Percentiles rank a stretch among this genome's conserved stretches.
phyloP scores from a whole-genome alignment of 2,113 vertebrate species.

The Nothocercus julius region DNA sequence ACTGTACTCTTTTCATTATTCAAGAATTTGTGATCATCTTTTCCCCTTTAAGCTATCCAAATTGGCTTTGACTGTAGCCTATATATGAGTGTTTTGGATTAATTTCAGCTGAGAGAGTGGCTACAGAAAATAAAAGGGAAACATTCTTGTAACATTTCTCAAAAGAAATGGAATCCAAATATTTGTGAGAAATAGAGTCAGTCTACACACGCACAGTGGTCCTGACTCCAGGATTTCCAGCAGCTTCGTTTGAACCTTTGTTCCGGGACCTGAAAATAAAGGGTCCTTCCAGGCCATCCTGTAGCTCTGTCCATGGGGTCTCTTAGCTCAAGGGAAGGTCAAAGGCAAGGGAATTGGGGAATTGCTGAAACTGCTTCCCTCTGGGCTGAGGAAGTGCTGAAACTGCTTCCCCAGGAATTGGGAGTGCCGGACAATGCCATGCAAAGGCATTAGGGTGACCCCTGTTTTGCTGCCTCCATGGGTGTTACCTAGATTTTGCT shows the following conservation, averaged over 20 bases:
- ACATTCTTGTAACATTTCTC: neutral
- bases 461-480: neutral
- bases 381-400: neutral
- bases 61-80: neutral
- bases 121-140: neutral
- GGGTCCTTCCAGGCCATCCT: neutral
- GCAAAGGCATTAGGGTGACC: neutral
- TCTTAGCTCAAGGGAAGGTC: neutral
- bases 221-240: neutral
- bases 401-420: neutral
- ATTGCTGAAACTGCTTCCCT: neutral
- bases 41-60: neutral
- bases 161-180: neutral
- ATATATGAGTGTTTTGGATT: neutral
- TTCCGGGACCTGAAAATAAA: fast-evolving
- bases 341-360: neutral
- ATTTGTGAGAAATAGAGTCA: neutral
- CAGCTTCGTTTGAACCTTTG: neutral
- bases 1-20: neutral
- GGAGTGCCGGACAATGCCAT: neutral
- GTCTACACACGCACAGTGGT: fast-evolving
- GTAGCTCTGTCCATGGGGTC: neutral
- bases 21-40: neutral
- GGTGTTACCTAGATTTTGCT: neutral
- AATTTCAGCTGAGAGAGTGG: neutral